phyloP scores from a whole-genome alignment of 2,888 invertebrate species.

The Lochmaea capreae region DNA sequence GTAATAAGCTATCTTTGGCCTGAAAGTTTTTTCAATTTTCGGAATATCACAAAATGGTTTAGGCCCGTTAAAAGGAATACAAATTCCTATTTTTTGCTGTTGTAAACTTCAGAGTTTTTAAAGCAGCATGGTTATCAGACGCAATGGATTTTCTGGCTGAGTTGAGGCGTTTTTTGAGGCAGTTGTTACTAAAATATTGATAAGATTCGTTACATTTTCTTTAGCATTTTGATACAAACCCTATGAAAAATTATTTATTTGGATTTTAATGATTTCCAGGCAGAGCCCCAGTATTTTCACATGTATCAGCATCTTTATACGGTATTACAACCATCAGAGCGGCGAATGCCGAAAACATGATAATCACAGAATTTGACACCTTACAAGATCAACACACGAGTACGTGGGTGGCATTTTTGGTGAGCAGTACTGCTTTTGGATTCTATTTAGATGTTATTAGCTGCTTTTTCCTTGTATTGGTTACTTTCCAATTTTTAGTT shows the following conservation, averaged over 20 bases:
- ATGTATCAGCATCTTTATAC: slow-evolving; percentile 85
- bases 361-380: slow-evolving; percentile 80
- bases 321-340: slow-evolving; percentile 91
- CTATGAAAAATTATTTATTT: neutral
- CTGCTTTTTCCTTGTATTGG: slow-evolving; percentile 70
- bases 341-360: slow-evolving; percentile 76
- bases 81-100: too few species aligned
- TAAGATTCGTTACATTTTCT: too few species aligned
- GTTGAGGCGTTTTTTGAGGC: too few species aligned
- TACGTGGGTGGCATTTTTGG: slow-evolving; percentile 72
- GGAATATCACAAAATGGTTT: too few species aligned
- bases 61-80: too few species aligned
- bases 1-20: too few species aligned
- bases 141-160: too few species aligned
- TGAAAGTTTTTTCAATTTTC: too few species aligned
- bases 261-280: slow-evolving; percentile 35
- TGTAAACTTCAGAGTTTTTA: too few species aligned
- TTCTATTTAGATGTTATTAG: slow-evolving; percentile 76
- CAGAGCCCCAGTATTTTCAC: slow-evolving; percentile 89
- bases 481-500: slow-evolving; percentile 75
- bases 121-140: too few species aligned
- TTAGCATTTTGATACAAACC: too few species aligned
- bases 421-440: slow-evolving; percentile 74
- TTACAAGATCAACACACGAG: slow-evolving; percentile 78
- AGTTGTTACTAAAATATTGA: too few species aligned